Evolutionary conservation across 1,140 invertebrate species (phyloP), one percentile per base, ranked within the genome.

Genomic region (Leptonema lineaticorne): DNA sequence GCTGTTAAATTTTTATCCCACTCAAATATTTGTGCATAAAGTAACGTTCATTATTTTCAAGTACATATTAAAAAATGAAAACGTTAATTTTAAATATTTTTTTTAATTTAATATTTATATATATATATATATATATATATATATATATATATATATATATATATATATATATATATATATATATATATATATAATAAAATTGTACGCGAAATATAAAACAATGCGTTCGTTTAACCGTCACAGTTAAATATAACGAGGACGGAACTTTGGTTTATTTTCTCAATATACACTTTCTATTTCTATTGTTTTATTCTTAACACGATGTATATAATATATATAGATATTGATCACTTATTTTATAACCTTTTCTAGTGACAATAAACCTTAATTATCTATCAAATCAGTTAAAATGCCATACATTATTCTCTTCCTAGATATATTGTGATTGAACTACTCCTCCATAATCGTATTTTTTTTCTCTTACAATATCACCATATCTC

Each of bases 381-480:
- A n/a, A n/a, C n/a, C n/a, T n/a, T n/a, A n/a, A n/a, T n/a, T n/a
- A n/a, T n/a, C 37, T 26, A 53, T 26, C 22, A 22, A 24, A 53
- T 11, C 27, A 18, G 50, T 26, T 26, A 53, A 53, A 26, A 26
- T 22, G 20, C 24, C 8, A 24, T 24, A 24, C 9, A 14, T 20
- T 26, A 2, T 53, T 53, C 50, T 53, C 20, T 53, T 53, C 50
- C 50, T 53, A 16, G 37, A 45, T 14, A n/a, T 45, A 45, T 16
- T n/a, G 16, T 14, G 50, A 26, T 24, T 48, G 9, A 8, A 7
- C 14, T 26, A 53, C 50, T 18, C 50, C 50, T 33, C 57, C 18
- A 30, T 28, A 59, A 59, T 24, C 18, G 20, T 33, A 33, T 59
- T 59, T 59, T 53, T 53, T 53, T 27, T 53, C 11, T 3, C 11